A percentile compares a stretch with the other conserved stretches of the same genome.
phyloP scores from a whole-genome alignment of 2,113 vertebrate genomes.

The Clarias macrocephalus region DNA sequence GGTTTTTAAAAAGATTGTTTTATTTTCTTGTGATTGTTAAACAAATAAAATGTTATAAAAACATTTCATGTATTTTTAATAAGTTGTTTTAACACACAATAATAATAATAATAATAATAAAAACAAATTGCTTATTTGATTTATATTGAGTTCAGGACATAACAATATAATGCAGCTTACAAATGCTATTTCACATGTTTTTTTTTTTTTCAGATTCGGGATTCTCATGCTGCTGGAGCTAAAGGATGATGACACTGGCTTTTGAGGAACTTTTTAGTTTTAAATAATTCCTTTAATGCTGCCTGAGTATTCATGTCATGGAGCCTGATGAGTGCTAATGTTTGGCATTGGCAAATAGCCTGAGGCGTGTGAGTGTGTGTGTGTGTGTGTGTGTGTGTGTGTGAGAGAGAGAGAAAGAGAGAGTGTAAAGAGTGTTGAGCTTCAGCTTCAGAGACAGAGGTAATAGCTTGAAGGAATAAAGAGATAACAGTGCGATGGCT shows the following conservation, averaged over 20 bases:
- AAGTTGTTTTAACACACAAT: not conserved
- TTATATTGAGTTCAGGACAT: not conserved
- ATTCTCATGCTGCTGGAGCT: not conserved
- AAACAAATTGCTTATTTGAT: too few species aligned
- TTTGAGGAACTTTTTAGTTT: constrained; percentile 30
- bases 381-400: constrained; percentile 6
- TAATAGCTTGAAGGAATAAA: constrained; percentile 34
- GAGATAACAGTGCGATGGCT: constrained; percentile 34
- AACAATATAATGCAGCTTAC: too few species aligned
- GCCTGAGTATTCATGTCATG: constrained; percentile 39
- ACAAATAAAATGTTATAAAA: not conserved
- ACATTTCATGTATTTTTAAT: not conserved
- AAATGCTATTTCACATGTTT: not conserved
- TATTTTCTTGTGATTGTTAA: not conserved
- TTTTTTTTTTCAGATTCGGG: not conserved
- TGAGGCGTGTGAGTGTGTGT: constrained; percentile 6
- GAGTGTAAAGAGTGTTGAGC: not conserved
- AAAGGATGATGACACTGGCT: not conserved
- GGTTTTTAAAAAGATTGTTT: not conserved
- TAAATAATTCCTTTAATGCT: constrained; percentile 35
- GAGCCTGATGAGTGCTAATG: constrained; percentile 40
- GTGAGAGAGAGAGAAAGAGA: not conserved
- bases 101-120: too few species aligned
- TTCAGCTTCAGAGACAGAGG: constrained; percentile 15
- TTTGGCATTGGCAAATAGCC: constrained; percentile 44